Evolutionary conservation across 2,113 vertebrate genomes (phyloP).

Genomic region (Saguinus imperator): DNA sequence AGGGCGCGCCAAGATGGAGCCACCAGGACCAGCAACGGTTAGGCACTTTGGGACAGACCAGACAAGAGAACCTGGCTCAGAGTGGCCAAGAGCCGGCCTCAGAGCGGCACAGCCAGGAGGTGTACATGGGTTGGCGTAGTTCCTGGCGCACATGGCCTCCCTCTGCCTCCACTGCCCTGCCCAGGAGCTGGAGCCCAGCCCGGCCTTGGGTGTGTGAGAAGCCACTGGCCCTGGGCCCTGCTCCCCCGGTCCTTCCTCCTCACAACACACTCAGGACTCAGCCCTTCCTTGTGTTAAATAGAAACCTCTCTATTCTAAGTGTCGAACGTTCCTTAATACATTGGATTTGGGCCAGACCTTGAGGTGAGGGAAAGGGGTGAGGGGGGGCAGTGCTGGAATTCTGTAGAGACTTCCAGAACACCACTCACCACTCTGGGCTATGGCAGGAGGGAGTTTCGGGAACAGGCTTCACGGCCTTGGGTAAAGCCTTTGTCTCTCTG

Average conservation of each 20-base stretch:
- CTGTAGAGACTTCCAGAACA: slow-evolving; percentile 53
- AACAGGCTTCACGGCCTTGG: neutral
- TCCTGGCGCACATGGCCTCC: neutral
- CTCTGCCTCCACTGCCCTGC: neutral
- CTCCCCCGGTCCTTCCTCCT: slow-evolving; percentile 50
- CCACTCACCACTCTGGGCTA: neutral
- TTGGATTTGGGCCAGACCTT: slow-evolving; percentile 75
- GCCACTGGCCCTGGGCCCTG: slow-evolving; percentile 67
- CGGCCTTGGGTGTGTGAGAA: slow-evolving; percentile 61
- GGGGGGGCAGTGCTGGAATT: slow-evolving; percentile 32
- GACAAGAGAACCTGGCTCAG: neutral
- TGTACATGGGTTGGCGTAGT: accelerated
- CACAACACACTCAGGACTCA: slow-evolving; percentile 63
- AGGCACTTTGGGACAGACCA: neutral
- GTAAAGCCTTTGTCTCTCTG: neutral
- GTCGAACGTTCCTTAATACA: slow-evolving; percentile 73
- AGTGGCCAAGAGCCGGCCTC: neutral
- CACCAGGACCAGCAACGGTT: neutral
- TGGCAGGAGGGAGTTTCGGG: neutral
- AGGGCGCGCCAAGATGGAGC: neutral
- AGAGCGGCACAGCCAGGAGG: neutral
- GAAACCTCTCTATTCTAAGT: slow-evolving; percentile 80
- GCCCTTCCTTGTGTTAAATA: slow-evolving; percentile 80
- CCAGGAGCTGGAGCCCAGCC: slow-evolving; percentile 62
- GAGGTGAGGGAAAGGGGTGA: slow-evolving; percentile 63